Conservation (phyloP, 2,797 vertebrate genomes). For the Rhynchonycteris naso region DNA sequence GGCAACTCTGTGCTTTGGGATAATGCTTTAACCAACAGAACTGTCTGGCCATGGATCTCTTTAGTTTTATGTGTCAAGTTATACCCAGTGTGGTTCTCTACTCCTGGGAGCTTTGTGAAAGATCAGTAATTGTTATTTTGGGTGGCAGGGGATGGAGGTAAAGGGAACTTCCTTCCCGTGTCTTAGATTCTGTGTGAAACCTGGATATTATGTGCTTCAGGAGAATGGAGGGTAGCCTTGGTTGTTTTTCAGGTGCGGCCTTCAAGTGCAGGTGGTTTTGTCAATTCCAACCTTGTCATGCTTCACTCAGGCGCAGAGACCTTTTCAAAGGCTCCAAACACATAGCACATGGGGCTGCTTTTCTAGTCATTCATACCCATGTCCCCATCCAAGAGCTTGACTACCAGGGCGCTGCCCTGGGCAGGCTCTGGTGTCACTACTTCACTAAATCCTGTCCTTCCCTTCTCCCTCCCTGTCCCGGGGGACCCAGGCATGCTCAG, state of each 20-base stretch:
- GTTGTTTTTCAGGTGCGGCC: neutral
- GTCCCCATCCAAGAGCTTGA: neutral
- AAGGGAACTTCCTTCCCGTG: neutral
- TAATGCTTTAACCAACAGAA: too few species aligned
- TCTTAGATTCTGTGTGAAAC: conserved; percentile 7
- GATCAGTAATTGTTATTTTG: neutral
- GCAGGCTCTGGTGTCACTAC: neutral
- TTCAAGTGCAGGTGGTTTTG: neutral
- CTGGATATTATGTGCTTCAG: neutral
- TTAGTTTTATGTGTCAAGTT: conserved; percentile 12
- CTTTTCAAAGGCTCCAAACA: neutral
- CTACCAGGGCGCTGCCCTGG: neutral
- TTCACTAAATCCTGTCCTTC: neutral
- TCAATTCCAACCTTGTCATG: neutral
- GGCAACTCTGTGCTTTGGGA: too few species aligned
- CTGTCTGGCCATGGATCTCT: neutral
- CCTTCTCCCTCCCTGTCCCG: neutral
- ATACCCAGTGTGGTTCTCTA: conserved; percentile 9
- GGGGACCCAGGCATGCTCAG: neutral
- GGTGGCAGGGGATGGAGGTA: neutral
- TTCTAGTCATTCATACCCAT: neutral
- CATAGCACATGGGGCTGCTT: neutral
- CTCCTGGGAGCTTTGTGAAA: neutral
- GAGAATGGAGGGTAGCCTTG: neutral
- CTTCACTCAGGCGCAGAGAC: neutral